Conservation (phyloP, 2,888 invertebrate species). For the Arenicola marina region DNA sequence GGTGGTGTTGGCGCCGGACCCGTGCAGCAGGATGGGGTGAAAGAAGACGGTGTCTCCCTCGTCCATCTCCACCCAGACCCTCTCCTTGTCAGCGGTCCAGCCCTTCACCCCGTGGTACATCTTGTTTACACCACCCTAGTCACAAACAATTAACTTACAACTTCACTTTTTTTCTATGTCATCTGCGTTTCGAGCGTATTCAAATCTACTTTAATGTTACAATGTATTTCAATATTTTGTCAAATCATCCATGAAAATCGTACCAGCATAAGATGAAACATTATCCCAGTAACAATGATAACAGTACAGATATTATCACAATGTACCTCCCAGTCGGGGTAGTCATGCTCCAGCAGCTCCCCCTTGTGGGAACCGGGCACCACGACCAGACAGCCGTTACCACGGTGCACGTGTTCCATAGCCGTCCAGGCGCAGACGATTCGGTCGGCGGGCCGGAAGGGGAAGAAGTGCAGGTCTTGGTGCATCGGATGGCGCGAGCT, state of each 20-base stretch:
- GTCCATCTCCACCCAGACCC: slow-evolving; percentile 74
- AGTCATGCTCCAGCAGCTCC: slow-evolving; percentile 71
- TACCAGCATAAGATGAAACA: too few species aligned
- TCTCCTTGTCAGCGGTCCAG: slow-evolving; percentile 61
- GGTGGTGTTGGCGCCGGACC: slow-evolving; percentile 79
- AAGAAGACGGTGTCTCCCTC: slow-evolving; percentile 88
- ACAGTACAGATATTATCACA: too few species aligned
- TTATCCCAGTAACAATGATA: too few species aligned
- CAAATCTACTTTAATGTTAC: too few species aligned
- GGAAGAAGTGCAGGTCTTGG: slow-evolving; percentile 86
- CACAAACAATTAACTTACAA: too few species aligned
- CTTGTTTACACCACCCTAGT: slow-evolving; percentile 70
- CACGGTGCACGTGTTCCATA: slow-evolving; percentile 73
- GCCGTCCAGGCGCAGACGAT: slow-evolving; percentile 90
- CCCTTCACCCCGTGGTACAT: slow-evolving; percentile 74
- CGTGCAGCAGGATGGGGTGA: slow-evolving; percentile 84
- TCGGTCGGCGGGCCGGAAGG: slow-evolving; percentile 78
- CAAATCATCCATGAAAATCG: too few species aligned
- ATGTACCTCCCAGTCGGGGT: slow-evolving; percentile 72
- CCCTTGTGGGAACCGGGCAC: slow-evolving; percentile 77
- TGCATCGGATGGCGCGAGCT: slow-evolving; percentile 64
- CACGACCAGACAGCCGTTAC: slow-evolving; percentile 83
- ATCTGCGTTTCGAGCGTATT: too few species aligned
- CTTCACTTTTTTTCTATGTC: too few species aligned
- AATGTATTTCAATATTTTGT: too few species aligned